A percentile compares a stretch with the other conserved stretches of the same genome.
Conservation (phyloP, 23 tunicate species). For the Pegea sp. region DNA sequence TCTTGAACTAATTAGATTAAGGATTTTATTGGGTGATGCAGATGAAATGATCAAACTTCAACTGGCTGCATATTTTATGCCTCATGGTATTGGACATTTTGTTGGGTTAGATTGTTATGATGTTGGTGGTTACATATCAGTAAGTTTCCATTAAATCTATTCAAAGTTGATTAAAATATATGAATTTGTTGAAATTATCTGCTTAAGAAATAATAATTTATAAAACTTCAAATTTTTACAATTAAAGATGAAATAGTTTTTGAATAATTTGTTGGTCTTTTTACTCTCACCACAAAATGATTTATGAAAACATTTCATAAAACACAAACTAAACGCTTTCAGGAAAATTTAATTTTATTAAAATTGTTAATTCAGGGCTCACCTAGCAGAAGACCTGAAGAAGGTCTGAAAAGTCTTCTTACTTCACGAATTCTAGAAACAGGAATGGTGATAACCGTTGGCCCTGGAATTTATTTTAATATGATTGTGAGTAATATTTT, state of each 20-base stretch:
- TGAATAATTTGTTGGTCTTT: no score
- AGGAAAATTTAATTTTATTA: neutral
- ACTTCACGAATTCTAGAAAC: neutral
- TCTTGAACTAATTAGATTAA: neutral
- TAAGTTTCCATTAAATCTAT: no score
- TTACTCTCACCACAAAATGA: no score
- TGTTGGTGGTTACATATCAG: constrained; percentile 3
- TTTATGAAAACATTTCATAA: no score
- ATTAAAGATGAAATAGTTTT: no score
- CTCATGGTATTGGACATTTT: constrained; percentile 1
- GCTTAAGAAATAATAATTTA: no score
- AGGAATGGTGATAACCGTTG: constrained; percentile 8
- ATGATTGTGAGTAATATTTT: neutral
- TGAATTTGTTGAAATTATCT: neutral
- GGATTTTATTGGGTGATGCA: neutral
- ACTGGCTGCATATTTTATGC: constrained; percentile 1
- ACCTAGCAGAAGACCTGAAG: neutral
- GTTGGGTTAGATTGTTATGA: constrained; percentile 1
- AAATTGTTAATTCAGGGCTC: constrained; percentile 1
- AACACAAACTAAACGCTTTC: no score
- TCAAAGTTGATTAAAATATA: neutral
- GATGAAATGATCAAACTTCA: constrained; percentile 1
- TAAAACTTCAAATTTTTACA: no score
- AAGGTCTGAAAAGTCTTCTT: neutral
- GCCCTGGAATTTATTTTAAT: constrained; percentile 1